These are phyloP conservation scores for Sebastes elongatus DNA, from an alignment of 2,797 vertebrate species.

Conservation along the genomic window DNA sequence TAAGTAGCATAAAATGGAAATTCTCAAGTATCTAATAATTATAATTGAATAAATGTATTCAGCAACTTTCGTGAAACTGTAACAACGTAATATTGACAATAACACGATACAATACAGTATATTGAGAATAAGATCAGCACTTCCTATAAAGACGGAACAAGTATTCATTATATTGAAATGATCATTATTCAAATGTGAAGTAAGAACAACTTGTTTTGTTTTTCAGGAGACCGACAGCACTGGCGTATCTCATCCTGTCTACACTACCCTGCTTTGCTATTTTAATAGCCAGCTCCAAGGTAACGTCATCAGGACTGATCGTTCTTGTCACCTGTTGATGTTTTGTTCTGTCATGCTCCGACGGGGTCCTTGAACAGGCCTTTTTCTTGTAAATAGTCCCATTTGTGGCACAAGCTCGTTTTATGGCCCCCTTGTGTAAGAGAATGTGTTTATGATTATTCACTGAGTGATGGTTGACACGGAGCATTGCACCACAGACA, in stretches of 20 bases:
- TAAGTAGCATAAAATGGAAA: neutral
- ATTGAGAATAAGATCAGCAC: neutral
- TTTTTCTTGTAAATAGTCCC: slow-evolving; percentile 46
- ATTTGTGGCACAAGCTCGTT: slow-evolving; percentile 33
- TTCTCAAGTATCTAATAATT: neutral
- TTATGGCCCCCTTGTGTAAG: slow-evolving; percentile 22
- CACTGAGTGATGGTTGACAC: slow-evolving; percentile 30
- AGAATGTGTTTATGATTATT: slow-evolving; percentile 43
- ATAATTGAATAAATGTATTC: neutral
- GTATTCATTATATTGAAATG: neutral
- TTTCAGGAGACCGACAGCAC: slow-evolving; percentile 83
- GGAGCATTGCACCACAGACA: slow-evolving; percentile 23
- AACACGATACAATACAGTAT: neutral
- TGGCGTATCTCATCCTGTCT: slow-evolving; percentile 81
- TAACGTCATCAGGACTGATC: slow-evolving; percentile 64
- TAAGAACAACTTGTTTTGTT: slow-evolving; percentile 10
- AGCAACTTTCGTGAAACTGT: neutral
- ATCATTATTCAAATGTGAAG: neutral
- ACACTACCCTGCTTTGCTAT: slow-evolving; percentile 87
- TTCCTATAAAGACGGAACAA: neutral
- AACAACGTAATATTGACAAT: neutral
- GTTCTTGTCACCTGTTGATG: slow-evolving; percentile 39
- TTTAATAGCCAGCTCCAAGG: slow-evolving; percentile 84
- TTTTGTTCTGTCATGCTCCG: slow-evolving; percentile 47
- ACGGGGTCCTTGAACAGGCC: slow-evolving; percentile 44